These are phyloP conservation scores for Schizotus pectinicornis DNA, from an alignment of 2,888 invertebrate genomes.

Conservation along the genomic window DNA sequence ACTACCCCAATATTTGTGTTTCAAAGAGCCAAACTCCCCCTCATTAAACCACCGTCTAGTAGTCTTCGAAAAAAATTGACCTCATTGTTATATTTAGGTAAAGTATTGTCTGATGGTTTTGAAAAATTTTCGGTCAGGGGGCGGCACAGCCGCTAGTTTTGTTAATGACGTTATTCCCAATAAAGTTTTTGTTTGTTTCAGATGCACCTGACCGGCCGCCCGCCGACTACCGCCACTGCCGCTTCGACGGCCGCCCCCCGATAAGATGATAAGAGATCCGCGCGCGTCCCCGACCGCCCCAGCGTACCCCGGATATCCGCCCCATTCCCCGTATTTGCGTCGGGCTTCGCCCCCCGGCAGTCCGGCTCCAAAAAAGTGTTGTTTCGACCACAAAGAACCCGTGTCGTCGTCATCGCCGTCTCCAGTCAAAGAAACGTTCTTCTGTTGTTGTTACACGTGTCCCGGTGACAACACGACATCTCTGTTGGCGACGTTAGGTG, in stretches of 20 bases:
- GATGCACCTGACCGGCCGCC: constrained; percentile 8
- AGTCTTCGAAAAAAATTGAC: not conserved
- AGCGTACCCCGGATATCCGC: constrained; percentile 51
- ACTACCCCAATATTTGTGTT: too few relatives aligned
- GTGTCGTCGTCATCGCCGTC: constrained; percentile 23
- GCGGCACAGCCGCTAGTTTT: too few relatives aligned
- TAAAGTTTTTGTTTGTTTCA: constrained; percentile 20
- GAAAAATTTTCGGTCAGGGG: too few relatives aligned
- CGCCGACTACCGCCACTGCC: not conserved
- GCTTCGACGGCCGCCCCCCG: not conserved
- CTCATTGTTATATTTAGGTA: not conserved
- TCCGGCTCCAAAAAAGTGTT: constrained; percentile 53
- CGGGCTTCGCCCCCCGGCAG: constrained; percentile 55
- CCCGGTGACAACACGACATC: constrained; percentile 63
- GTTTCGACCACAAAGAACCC: constrained; percentile 50
- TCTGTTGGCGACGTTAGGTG: constrained; percentile 79
- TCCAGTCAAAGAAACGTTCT: constrained; percentile 46
- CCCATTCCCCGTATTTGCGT: constrained; percentile 48
- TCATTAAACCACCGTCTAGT: too few relatives aligned
- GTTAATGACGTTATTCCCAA: too few relatives aligned
- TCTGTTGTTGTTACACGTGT: constrained; percentile 66
- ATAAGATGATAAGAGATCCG: constrained; percentile 45
- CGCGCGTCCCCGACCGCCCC: constrained; percentile 45
- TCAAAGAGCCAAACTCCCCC: too few relatives aligned
- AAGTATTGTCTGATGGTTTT: too few relatives aligned